A percentile compares a stretch with the other conserved stretches of the same genome.
Evolutionary conservation across 2,113 vertebrate genomes (phyloP).

Genomic region (Psittacula cyanocephala): DNA sequence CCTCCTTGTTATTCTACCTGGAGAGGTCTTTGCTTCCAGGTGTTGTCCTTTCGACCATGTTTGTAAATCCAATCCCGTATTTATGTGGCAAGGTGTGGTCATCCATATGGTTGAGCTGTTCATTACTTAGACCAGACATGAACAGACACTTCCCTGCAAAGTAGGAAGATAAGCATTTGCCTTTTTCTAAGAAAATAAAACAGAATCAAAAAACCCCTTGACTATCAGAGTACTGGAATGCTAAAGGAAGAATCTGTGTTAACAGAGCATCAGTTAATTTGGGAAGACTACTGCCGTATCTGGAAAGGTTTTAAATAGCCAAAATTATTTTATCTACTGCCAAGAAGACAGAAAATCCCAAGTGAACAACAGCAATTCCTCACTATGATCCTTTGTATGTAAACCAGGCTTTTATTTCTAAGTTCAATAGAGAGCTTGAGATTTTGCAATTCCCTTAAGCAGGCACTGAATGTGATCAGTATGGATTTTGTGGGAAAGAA

Average conservation of each 20-base stretch:
- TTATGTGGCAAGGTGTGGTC: constrained; percentile 89
- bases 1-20: constrained; percentile 71
- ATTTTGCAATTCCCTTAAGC: not conserved
- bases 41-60: constrained; percentile 96
- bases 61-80: constrained; percentile 97
- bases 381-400: not conserved
- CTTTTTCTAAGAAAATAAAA: not conserved
- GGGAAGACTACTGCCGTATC: not conserved
- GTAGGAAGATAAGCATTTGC: not conserved
- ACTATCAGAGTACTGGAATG: not conserved
- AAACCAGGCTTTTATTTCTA: not conserved
- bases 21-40: constrained; percentile 97
- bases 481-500: not conserved
- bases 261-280: not conserved
- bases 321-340: not conserved
- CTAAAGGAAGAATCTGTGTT: not conserved
- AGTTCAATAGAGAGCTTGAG: not conserved
- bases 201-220: rapidly evolving
- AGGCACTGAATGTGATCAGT: not conserved
- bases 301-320: not conserved
- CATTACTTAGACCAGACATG: constrained; percentile 92
- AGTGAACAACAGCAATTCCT: not conserved
- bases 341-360: not conserved
- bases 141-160: constrained; percentile 95
- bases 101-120: constrained; percentile 90